Conservation (phyloP, 2,888 invertebrate genomes). For the Odontocerum albicorne region DNA sequence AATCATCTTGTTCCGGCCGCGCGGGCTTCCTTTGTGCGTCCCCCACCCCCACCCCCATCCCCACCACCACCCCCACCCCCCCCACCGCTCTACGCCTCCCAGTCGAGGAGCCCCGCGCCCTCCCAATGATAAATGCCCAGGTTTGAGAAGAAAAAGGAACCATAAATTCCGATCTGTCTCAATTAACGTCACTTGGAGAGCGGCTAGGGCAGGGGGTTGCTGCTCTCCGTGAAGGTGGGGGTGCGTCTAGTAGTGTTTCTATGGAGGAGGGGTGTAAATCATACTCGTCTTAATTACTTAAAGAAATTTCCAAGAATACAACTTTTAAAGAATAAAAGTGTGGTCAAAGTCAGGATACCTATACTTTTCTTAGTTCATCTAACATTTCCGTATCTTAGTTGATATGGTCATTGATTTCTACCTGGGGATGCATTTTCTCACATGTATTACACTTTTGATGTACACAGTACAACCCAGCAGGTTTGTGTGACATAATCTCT, state of each 20-base stretch:
- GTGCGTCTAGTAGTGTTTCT: not conserved
- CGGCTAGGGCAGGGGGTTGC: conserved; percentile 11
- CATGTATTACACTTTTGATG: too few species aligned
- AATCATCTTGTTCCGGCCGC: not conserved
- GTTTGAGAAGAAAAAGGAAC: conserved; percentile 18
- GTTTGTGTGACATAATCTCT: too few species aligned
- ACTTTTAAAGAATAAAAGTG: too few species aligned
- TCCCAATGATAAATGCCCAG: conserved; percentile 15
- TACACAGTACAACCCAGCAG: too few species aligned
- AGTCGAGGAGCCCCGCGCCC: not conserved
- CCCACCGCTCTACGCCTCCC: not conserved
- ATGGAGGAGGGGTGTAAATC: conserved; percentile 4
- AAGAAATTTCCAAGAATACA: too few species aligned
- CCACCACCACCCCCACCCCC: not conserved
- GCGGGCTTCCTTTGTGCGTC: not conserved
- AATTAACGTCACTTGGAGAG: conserved; percentile 34
- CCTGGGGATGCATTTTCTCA: too few species aligned
- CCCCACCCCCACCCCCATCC: not conserved
- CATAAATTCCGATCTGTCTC: conserved; percentile 36
- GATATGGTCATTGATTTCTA: too few species aligned
- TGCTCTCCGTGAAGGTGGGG: not conserved
- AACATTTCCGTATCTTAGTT: too few species aligned
- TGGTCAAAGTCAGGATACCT: too few species aligned
- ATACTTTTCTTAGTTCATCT: too few species aligned
- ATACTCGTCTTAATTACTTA: too few species aligned